Evolutionary conservation across 2,888 invertebrate genomes (phyloP).

Genomic region (Athalia cordata): DNA sequence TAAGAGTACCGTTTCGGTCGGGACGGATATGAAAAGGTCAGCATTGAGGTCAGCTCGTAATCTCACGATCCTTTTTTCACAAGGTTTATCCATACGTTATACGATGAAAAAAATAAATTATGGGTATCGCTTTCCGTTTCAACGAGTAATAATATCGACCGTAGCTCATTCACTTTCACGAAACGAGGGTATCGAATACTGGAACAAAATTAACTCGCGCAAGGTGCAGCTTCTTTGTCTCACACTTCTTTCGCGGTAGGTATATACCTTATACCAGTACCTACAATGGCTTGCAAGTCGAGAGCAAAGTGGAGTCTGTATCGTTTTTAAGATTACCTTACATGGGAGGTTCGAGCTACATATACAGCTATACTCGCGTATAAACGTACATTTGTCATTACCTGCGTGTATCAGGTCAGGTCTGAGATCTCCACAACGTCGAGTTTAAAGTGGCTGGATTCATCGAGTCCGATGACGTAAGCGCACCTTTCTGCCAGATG

Average conservation of each 20-base stretch:
- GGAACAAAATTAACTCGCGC: constrained; percentile 17
- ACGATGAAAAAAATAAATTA: constrained; percentile 14
- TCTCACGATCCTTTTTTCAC: constrained; percentile 8
- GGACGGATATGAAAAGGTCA: not conserved
- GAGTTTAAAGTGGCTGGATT: constrained; percentile 25
- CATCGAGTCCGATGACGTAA: constrained; percentile 13
- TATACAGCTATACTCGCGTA: not conserved
- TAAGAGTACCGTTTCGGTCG: not conserved
- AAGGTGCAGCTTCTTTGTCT: constrained; percentile 22
- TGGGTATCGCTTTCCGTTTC: not conserved
- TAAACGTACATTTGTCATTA: not conserved
- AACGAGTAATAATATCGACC: not conserved
- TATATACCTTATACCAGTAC: not conserved
- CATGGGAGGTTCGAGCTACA: constrained; percentile 12
- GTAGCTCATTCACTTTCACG: constrained; percentile 25
- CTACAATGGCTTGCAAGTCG: not conserved
- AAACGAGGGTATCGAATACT: constrained; percentile 17
- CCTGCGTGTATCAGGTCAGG: not conserved
- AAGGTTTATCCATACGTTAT: not conserved
- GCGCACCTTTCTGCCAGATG: not conserved
- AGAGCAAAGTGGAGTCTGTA: constrained; percentile 3
- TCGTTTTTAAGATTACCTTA: constrained; percentile 4
- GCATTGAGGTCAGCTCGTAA: not conserved
- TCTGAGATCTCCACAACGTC: not conserved
- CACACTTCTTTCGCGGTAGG: constrained; percentile 2